Evolutionary conservation across 2,888 invertebrate genomes (phyloP).

Genomic region (Ennomos fuscantarius): DNA sequence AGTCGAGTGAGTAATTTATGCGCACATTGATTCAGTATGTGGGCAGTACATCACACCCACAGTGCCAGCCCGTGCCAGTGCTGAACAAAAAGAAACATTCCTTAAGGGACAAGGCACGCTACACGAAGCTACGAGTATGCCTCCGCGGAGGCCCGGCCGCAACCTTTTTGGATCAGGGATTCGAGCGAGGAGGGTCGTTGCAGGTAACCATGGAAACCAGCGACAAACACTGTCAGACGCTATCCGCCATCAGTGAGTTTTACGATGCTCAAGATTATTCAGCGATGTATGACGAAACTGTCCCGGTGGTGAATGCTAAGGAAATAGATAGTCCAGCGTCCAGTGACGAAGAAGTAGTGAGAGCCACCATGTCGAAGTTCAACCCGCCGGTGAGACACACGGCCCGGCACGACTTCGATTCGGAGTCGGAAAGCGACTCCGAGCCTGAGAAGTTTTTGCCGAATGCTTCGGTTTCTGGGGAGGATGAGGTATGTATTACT

Average conservation of each 20-base stretch:
- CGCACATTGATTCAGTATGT: constrained; percentile 44
- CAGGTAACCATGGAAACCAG: constrained; percentile 73
- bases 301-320: constrained; percentile 82
- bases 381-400: constrained; percentile 75
- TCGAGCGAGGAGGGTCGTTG: constrained; percentile 51
- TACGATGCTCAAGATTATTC: constrained; percentile 50
- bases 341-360: constrained; percentile 63
- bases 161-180: constrained; percentile 53
- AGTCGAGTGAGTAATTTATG: constrained; percentile 31
- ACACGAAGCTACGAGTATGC: neutral
- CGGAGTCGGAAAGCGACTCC: constrained; percentile 73
- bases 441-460: constrained; percentile 67
- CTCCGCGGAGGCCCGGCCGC: neutral
- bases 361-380: constrained; percentile 75
- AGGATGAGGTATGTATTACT: constrained; percentile 60
- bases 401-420: constrained; percentile 76
- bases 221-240: constrained; percentile 81
- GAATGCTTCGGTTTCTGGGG: constrained; percentile 46
- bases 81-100: constrained; percentile 34
- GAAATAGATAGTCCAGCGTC: constrained; percentile 80
- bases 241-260: constrained; percentile 48
- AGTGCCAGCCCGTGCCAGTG: constrained; percentile 40
- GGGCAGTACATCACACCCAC: constrained; percentile 24
- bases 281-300: constrained; percentile 86
- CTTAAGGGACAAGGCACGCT: constrained; percentile 28